A percentile compares a stretch with the other conserved stretches of the same genome.
These are phyloP conservation scores for Netelia virgata DNA, from an alignment of 2,888 invertebrate genomes.

Conservation along the genomic window DNA sequence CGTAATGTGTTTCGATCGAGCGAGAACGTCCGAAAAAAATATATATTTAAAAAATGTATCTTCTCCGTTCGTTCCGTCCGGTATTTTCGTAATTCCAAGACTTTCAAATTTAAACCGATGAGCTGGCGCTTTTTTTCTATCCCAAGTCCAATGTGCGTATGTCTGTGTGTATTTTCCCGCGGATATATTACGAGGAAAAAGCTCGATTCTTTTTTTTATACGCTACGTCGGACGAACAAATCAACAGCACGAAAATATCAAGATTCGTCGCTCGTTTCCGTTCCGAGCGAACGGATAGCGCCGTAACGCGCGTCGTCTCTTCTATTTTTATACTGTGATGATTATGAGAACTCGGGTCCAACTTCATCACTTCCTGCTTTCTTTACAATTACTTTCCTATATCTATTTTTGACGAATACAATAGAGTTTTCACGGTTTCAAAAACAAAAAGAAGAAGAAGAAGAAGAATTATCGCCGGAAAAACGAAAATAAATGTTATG, in stretches of 20 bases:
- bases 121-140: neutral
- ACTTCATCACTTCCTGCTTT: slow-evolving; percentile 42
- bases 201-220: neutral
- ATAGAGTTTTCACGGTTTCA: neutral
- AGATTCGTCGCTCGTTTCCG: slow-evolving; percentile 48
- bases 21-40: neutral
- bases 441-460: neutral
- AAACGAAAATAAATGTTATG: too few relatives aligned
- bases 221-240: slow-evolving; percentile 31
- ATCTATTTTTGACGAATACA: neutral
- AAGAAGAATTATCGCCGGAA: too few relatives aligned
- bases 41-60: neutral
- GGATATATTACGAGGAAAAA: slow-evolving; percentile 24
- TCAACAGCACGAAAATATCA: slow-evolving; percentile 52
- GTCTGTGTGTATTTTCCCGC: slow-evolving; percentile 26
- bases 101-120: slow-evolving; percentile 26
- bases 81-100: slow-evolving; percentile 16
- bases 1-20: neutral
- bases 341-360: slow-evolving; percentile 18
- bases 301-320: slow-evolving; percentile 12
- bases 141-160: neutral
- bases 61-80: neutral
- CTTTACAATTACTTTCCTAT: neutral
- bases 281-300: slow-evolving; percentile 12
- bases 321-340: slow-evolving; percentile 47